phyloP scores from a whole-genome alignment of 2,888 invertebrate species.

The Microctonus hyperodae region DNA sequence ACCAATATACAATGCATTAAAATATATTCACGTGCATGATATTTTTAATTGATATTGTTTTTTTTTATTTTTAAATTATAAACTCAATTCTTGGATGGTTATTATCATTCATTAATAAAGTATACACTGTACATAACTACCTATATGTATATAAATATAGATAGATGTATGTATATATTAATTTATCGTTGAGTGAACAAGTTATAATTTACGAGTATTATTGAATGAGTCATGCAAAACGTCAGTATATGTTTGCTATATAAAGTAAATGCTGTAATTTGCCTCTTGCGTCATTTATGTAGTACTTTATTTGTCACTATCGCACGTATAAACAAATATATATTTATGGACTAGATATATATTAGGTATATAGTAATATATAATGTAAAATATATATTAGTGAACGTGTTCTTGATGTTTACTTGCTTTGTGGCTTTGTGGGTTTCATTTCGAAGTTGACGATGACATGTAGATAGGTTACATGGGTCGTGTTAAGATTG shows the following conservation, averaged over 20 bases:
- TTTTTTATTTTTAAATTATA: background rate
- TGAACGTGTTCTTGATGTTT: too few relatives aligned
- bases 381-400: too few relatives aligned
- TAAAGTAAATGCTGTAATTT: background rate
- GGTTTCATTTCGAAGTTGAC: too few relatives aligned
- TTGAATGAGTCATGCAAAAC: background rate
- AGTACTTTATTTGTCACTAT: background rate
- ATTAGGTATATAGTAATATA: too few relatives aligned
- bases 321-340: background rate
- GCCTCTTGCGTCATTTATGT: background rate
- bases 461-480: too few relatives aligned
- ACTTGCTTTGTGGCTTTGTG: too few relatives aligned
- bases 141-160: background rate
- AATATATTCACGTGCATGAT: background rate
- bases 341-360: background rate
- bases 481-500: too few relatives aligned
- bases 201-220: background rate
- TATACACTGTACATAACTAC: too few relatives aligned
- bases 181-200: background rate
- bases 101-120: too few relatives aligned
- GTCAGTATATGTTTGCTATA: background rate
- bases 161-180: background rate
- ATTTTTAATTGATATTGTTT: background rate
- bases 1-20: too few relatives aligned
- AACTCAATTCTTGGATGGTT: too few relatives aligned